phyloP scores from a whole-genome alignment of 2,113 vertebrate species.

The Cheirogaleus medius region DNA sequence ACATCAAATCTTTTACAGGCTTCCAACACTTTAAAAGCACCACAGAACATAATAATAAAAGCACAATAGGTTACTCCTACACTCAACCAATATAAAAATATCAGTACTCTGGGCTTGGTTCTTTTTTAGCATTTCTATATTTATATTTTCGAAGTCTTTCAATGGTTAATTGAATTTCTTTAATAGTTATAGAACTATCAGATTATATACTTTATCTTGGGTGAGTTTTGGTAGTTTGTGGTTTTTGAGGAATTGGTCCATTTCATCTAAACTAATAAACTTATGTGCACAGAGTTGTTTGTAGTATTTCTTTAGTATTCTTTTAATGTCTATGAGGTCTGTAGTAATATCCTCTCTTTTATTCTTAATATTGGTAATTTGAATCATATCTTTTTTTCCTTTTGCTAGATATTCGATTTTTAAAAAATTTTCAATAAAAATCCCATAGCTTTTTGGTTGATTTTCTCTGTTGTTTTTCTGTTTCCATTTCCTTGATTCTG shows the following conservation, averaged over 20 bases:
- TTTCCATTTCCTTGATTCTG: background rate
- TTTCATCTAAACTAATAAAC: slow-evolving; percentile 14
- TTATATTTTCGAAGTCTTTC: background rate
- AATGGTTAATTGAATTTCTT: background rate
- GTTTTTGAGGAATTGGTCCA: background rate
- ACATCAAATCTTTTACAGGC: background rate
- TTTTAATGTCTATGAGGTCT: background rate
- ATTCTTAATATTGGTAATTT: background rate
- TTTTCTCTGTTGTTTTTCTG: background rate
- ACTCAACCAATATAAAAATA: background rate
- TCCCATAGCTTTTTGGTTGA: background rate
- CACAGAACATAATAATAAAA: slow-evolving; percentile 1
- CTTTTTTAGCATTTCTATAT: background rate
- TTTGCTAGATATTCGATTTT: background rate
- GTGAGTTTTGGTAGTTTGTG: background rate
- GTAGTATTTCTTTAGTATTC: background rate
- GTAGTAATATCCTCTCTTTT: background rate
- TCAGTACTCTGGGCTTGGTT: background rate
- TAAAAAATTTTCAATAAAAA: background rate
- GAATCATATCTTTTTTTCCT: background rate
- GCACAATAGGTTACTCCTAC: background rate
- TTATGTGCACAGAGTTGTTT: background rate
- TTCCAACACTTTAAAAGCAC: background rate
- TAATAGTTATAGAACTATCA: background rate
- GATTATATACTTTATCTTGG: slow-evolving; percentile 3